Percentiles rank a stretch among this genome's conserved stretches.
These are phyloP conservation scores for Tortrix viridana DNA, from an alignment of 2,888 invertebrate genomes.

Conservation along the genomic window DNA sequence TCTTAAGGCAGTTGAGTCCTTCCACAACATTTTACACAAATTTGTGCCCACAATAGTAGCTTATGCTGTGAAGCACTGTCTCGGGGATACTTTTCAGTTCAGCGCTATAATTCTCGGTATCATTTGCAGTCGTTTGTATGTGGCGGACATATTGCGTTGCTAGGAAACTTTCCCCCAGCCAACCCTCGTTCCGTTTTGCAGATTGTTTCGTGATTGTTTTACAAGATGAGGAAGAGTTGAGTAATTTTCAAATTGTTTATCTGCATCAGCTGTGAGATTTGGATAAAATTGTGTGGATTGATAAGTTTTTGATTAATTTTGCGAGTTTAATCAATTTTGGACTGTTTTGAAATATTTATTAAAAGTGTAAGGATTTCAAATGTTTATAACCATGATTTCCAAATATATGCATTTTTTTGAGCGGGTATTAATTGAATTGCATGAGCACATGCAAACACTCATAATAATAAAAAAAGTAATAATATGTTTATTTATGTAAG, in stretches of 20 bases:
- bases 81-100: slow-evolving; percentile 47
- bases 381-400: too few species aligned
- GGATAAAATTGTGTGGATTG: slow-evolving; percentile 3
- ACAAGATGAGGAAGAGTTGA: slow-evolving; percentile 57
- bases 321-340: background rate
- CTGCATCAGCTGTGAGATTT: slow-evolving; percentile 16
- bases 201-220: slow-evolving; percentile 76
- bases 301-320: background rate
- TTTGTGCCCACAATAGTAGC: slow-evolving; percentile 6
- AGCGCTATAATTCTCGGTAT: slow-evolving; percentile 53
- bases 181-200: slow-evolving; percentile 79
- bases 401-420: too few species aligned
- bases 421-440: too few species aligned
- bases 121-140: slow-evolving; percentile 71
- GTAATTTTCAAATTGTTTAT: slow-evolving; percentile 42
- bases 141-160: slow-evolving; percentile 57
- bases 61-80: slow-evolving; percentile 35
- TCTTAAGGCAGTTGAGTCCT: too few species aligned
- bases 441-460: too few species aligned
- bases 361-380: too few species aligned
- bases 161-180: slow-evolving; percentile 71
- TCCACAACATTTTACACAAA: background rate
- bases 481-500: too few species aligned
- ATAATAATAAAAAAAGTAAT: too few species aligned
- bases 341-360: too few species aligned